Evolutionary conservation across 2,113 vertebrate species (phyloP), one percentile per base, ranked within the genome.

Genomic region (Myotis davidii): DNA sequence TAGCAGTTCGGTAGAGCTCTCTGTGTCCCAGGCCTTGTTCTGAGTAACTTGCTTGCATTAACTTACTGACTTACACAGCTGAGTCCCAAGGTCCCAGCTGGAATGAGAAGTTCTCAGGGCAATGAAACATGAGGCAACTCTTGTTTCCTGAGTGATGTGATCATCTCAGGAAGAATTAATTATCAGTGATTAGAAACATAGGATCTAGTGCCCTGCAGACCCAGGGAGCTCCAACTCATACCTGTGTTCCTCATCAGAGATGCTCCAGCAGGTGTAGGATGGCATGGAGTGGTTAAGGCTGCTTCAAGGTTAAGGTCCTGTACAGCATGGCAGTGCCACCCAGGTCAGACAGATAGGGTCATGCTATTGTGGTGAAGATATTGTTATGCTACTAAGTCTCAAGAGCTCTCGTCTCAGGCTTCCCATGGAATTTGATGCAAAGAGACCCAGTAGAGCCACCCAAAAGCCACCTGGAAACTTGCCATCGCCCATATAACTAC

Each of bases 401-500:
- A 13, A 32, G 45, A 52, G 27, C 32, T 20, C n/a, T 10, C 5
- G 4, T 88, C n/a, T 64, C 34, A 65, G 59, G 14, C 7, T 76
- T 10, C 54, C 27, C 4, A 0, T 13, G 70, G 29, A 45, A 12
- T 78, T 12, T 42, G 48, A 73, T 67, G 42, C 34, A 27, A 72
- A 72, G 69, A 39, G 86, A n/a, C 50, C 20, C 5, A 64, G 1
- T 2, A 23, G 14, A 67, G 27, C 45, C 6, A 10, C 21, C 14
- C 20, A 8, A 3, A n/a, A 45, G 6, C 39, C 21, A 39, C n/a
- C 61, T 67, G 16, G 11, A 82, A 11, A 45, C 14, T 14, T 34
- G 54, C 21, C 45, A 23, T 45, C 6, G 1, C 1, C 9, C 25
- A 2, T 1, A 0, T 56, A 4, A 21, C 27, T 11, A 11, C 32